Evolutionary conservation across 2,797 vertebrate genomes (phyloP).

Genomic region (Propithecus deckenii): DNA sequence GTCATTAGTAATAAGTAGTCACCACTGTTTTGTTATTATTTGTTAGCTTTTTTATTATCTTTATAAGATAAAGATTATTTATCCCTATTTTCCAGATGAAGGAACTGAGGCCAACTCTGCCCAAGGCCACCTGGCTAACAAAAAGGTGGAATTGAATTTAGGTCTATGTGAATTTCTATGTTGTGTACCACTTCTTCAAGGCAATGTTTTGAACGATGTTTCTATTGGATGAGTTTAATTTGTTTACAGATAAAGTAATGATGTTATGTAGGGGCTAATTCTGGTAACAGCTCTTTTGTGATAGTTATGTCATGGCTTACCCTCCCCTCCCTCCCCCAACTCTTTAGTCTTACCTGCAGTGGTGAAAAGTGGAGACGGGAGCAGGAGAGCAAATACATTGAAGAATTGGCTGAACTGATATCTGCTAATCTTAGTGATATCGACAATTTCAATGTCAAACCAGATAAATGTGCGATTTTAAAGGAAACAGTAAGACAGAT

Average conservation of each 20-base stretch:
- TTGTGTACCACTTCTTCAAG: neutral
- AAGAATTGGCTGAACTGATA: constrained; percentile 98
- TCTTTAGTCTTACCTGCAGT: constrained; percentile 86
- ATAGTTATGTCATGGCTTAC: neutral
- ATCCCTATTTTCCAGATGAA: neutral
- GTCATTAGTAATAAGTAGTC: neutral
- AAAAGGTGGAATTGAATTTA: neutral
- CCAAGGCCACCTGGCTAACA: neutral
- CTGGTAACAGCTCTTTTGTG: neutral
- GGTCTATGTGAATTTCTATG: neutral
- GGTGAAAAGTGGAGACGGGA: constrained; percentile 98
- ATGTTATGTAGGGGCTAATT: neutral
- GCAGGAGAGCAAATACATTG: constrained; percentile 99
- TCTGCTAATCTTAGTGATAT: constrained; percentile 99
- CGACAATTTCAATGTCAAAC: constrained; percentile 99
- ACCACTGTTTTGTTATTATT: neutral
- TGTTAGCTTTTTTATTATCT: neutral
- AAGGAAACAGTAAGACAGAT: constrained; percentile 99
- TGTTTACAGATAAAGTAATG: neutral
- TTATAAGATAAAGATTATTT: neutral
- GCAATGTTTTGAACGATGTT: neutral
- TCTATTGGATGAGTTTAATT: neutral
- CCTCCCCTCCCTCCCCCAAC: neutral
- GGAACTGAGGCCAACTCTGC: neutral
- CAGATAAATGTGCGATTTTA: constrained; percentile 99